phyloP scores from a whole-genome alignment of 2,888 invertebrate species.

The Petrolisthes cinctipes region DNA sequence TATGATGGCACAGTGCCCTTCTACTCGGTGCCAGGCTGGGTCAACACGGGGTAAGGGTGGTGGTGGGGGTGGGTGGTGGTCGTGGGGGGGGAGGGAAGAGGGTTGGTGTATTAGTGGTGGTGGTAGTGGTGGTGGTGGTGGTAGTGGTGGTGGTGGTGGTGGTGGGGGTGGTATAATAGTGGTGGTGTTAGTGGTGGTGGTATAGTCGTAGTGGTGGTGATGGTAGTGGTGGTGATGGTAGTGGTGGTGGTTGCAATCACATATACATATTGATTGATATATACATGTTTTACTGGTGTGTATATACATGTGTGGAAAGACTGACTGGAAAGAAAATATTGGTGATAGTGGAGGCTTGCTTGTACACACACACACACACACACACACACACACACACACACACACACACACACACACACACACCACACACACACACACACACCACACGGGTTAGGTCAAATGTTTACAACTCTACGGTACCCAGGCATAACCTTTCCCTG shows the following conservation, averaged over 20 bases:
- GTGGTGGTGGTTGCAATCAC: neutral
- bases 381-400: constrained; percentile 36
- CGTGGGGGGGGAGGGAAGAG: neutral
- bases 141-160: neutral
- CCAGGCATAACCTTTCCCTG: neutral
- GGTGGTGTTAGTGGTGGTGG: neutral
- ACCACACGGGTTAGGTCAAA: too few relatives aligned
- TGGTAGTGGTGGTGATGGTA: neutral
- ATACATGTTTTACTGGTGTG: neutral
- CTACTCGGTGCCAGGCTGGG: neutral
- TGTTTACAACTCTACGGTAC: neutral
- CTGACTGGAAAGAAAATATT: neutral
- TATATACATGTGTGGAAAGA: neutral
- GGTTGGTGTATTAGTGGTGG: neutral
- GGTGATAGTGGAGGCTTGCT: neutral
- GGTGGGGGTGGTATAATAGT: neutral
- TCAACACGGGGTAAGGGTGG: neutral
- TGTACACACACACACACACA: constrained; percentile 30
- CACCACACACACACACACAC: constrained; percentile 23
- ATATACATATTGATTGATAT: neutral
- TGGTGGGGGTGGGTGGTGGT: neutral
- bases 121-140: neutral
- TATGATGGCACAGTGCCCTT: neutral
- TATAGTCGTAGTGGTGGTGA: neutral
- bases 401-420: constrained; percentile 20